Evolutionary conservation across 2,888 invertebrate species (phyloP).

Genomic region (Hydriomena furcata): DNA sequence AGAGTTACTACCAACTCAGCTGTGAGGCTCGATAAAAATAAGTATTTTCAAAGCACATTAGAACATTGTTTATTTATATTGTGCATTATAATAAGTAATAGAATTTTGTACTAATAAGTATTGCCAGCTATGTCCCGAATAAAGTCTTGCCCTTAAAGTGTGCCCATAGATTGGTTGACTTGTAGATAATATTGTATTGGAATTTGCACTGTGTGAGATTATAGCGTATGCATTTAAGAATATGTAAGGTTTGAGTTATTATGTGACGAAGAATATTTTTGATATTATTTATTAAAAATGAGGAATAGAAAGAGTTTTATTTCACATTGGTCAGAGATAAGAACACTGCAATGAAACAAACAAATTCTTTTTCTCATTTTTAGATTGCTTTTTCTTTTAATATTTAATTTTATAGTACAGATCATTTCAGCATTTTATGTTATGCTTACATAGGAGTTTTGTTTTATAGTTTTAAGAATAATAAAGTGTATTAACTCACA

Average conservation of each 20-base stretch:
- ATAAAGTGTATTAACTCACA: conserved; percentile 39
- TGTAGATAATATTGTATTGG: conserved; percentile 5
- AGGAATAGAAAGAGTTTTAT: conserved; percentile 14
- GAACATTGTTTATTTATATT: too few relatives aligned
- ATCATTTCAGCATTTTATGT: conserved; percentile 58
- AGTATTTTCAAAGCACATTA: too few relatives aligned
- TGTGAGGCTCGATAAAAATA: too few relatives aligned
- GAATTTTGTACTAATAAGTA: too few relatives aligned
- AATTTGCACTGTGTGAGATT: conserved; percentile 53
- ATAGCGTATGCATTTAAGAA: conserved; percentile 59
- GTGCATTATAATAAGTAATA: too few relatives aligned
- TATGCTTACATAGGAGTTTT: conserved; percentile 52
- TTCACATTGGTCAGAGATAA: too few relatives aligned
- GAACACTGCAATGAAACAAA: too few relatives aligned
- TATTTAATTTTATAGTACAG: conserved; percentile 29
- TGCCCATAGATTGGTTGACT: not conserved
- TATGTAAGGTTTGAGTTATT: conserved; percentile 9
- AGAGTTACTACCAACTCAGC: too few relatives aligned
- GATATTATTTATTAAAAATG: conserved; percentile 34
- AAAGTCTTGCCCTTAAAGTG: not conserved
- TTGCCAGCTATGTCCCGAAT: conserved; percentile 3
- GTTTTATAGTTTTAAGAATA: conserved; percentile 58
- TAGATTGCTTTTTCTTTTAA: conserved; percentile 30
- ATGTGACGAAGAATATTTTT: conserved; percentile 25
- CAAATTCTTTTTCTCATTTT: conserved; percentile 46